Percentiles rank a stretch among this genome's conserved stretches.
Conservation (phyloP, 2,888 invertebrate genomes). For the Ecdyonurus torrentis region DNA sequence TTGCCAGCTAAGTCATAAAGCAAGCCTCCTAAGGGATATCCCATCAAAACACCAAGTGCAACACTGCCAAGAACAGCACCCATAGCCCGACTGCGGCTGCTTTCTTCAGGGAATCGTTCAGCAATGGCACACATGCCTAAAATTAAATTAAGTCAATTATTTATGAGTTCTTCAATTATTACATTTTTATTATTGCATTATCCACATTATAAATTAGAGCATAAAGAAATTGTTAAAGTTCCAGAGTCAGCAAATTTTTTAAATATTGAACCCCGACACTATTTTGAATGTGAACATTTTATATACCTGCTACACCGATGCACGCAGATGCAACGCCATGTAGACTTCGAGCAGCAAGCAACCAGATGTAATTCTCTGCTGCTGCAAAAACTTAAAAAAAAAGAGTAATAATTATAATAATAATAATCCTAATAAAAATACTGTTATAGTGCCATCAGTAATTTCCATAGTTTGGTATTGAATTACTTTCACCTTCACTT, state of each 20-base stretch:
- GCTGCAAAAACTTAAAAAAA: slow-evolving; percentile 61
- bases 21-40: slow-evolving; percentile 66
- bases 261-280: too few species aligned
- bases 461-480: too few species aligned
- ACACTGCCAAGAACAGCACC: slow-evolving; percentile 65
- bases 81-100: slow-evolving; percentile 49
- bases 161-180: background rate
- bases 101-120: slow-evolving; percentile 33
- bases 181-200: background rate
- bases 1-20: slow-evolving; percentile 55
- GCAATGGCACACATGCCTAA: slow-evolving; percentile 65
- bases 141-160: background rate
- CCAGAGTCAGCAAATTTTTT: too few species aligned
- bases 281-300: too few species aligned
- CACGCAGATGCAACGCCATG: slow-evolving; percentile 71
- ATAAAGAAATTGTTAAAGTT: background rate
- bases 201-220: background rate
- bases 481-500: too few species aligned
- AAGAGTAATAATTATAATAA: too few species aligned
- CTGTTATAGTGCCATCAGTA: too few species aligned
- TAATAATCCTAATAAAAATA: too few species aligned
- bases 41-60: slow-evolving; percentile 61
- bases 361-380: slow-evolving; percentile 46
- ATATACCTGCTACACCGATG: slow-evolving; percentile 46
- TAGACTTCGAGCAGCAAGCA: slow-evolving; percentile 55